Conservation (phyloP, 1,140 invertebrate genomes). For the Holcopasites calliopsidis region DNA sequence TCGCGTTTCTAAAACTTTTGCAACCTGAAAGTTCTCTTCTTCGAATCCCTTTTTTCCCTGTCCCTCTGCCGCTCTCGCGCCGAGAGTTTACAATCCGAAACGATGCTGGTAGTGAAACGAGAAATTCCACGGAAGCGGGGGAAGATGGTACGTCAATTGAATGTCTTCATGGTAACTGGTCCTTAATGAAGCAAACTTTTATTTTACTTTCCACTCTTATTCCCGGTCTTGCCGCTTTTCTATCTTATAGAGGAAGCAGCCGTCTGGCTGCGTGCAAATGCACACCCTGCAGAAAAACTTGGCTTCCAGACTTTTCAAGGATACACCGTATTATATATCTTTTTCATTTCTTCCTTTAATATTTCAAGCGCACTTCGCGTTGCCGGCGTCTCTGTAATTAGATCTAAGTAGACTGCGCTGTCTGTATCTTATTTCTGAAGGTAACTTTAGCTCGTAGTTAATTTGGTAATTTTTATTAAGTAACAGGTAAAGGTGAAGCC, state of each 20-base stretch:
- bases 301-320: neutral
- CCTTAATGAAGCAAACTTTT: constrained; percentile 65
- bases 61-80: neutral
- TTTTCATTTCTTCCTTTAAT: constrained; percentile 5
- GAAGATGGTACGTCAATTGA: constrained; percentile 53
- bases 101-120: constrained; percentile 57
- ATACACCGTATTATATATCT: neutral
- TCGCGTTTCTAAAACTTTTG: constrained; percentile 31
- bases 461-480: too few species aligned
- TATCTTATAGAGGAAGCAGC: constrained; percentile 17
- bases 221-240: neutral
- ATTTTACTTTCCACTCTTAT: constrained; percentile 57
- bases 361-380: neutral
- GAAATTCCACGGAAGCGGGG: constrained; percentile 14
- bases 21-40: constrained; percentile 45
- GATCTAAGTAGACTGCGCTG: too few species aligned
- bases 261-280: constrained; percentile 27
- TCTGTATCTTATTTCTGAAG: too few species aligned
- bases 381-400: neutral
- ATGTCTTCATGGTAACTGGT: constrained; percentile 63
- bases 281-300: constrained; percentile 18
- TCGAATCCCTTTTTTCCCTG: neutral
- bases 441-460: neutral
- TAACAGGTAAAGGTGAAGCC: too few species aligned
- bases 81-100: constrained; percentile 54